These are phyloP conservation scores for Borostomias antarcticus DNA, from an alignment of 2,797 vertebrate species.

Conservation along the genomic window DNA sequence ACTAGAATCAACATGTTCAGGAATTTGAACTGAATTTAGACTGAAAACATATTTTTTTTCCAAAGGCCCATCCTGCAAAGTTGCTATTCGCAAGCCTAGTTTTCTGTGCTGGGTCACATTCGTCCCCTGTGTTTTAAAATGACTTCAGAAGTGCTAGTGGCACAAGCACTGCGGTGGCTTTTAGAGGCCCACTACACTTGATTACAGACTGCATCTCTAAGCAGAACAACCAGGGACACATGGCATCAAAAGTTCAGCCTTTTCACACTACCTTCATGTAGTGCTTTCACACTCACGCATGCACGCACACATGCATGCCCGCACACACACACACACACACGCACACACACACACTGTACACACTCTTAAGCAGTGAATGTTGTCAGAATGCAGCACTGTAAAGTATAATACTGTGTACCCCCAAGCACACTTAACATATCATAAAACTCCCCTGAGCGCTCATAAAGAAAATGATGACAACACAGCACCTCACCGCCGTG, in stretches of 20 bases:
- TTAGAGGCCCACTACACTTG: constrained; percentile 2
- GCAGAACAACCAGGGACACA: neutral
- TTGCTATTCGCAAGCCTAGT: too few relatives aligned
- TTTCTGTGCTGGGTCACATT: too few relatives aligned
- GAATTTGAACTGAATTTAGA: neutral
- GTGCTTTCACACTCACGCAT: constrained; percentile 1
- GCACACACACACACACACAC: neutral
- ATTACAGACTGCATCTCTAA: constrained; percentile 2
- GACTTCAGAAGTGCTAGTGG: constrained; percentile 1
- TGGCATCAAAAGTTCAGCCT: neutral
- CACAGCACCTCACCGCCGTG: too few relatives aligned
- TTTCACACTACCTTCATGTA: constrained; percentile 1
- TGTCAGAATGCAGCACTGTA: neutral
- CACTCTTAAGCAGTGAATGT: neutral
- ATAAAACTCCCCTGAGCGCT: constrained; percentile 5
- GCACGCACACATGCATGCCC: neutral
- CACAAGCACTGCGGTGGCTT: constrained; percentile 11
- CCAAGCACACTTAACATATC: neutral
- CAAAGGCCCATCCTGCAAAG: too few relatives aligned
- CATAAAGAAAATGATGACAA: neutral
- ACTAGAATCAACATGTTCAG: too few relatives aligned
- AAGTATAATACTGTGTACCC: neutral
- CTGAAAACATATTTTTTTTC: neutral
- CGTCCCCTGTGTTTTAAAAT: constrained; percentile 5
- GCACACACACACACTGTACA: neutral